Evolutionary conservation across 2,888 invertebrate species (phyloP).

Genomic region (Cetonia aurata): DNA sequence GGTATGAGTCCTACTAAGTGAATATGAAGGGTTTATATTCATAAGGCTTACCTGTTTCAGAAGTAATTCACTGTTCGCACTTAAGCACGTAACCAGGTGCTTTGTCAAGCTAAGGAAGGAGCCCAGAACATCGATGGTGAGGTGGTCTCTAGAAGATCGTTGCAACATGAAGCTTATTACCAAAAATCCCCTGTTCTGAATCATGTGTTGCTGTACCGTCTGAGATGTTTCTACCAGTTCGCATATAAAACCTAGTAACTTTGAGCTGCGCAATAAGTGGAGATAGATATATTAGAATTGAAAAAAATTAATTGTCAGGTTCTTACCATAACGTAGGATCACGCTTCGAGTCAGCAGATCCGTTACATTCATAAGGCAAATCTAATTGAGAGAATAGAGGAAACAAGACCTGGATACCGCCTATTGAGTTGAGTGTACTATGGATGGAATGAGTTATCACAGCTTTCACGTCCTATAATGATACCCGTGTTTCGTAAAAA

Average conservation of each 20-base stretch:
- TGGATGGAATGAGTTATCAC: conserved; percentile 99
- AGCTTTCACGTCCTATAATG: conserved; percentile 94
- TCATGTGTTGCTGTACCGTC: conserved; percentile 99
- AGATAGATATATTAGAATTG: not conserved
- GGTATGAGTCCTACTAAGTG: not conserved
- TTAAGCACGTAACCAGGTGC: conserved; percentile 92
- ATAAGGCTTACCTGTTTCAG: conserved; percentile 84
- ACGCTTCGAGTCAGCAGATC: conserved; percentile 81
- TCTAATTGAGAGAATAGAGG: conserved; percentile 98
- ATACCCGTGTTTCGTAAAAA: conserved; percentile 4
- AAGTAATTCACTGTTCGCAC: conserved; percentile 91
- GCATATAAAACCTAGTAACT: conserved; percentile 96
- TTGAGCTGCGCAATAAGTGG: conserved; percentile 82
- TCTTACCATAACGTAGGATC: conserved; percentile 90
- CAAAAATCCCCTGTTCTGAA: conserved; percentile 97
- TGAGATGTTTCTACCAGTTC: conserved; percentile 97
- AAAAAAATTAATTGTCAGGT: not conserved
- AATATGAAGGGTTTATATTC: not conserved
- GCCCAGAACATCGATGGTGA: conserved; percentile 93
- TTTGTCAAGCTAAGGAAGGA: conserved; percentile 93
- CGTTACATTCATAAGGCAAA: conserved; percentile 86
- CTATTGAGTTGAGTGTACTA: conserved; percentile 98
- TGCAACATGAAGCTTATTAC: conserved; percentile 98
- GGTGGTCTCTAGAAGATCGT: conserved; percentile 91
- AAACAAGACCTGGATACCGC: conserved; percentile 98